Evolutionary conservation across 2,797 vertebrate species (phyloP).

Genomic region (Selene dorsalis): DNA sequence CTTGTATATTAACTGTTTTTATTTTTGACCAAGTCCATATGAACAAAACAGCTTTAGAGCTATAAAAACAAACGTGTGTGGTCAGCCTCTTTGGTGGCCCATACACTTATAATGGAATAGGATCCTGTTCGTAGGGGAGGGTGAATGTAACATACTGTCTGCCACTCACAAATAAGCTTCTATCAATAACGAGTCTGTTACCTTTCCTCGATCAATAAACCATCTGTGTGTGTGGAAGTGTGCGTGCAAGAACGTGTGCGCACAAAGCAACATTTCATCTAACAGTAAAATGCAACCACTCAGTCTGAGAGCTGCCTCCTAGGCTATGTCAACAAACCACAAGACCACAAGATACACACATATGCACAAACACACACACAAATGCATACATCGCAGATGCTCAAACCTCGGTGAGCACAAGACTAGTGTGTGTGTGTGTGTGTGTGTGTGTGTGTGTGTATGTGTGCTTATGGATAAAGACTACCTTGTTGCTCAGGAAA

Average conservation of each 20-base stretch:
- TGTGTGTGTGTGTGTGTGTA: conserved; percentile 41
- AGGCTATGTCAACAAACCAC: conserved; percentile 73
- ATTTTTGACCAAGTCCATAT: background rate
- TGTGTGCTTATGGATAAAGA: conserved; percentile 65
- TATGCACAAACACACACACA: conserved; percentile 14
- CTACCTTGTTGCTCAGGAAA: conserved; percentile 64
- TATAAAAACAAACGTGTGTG: background rate
- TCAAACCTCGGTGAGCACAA: conserved; percentile 8
- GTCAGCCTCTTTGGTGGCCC: conserved; percentile 45
- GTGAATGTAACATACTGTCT: conserved; percentile 57
- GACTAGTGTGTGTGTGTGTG: conserved; percentile 17
- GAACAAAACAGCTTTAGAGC: conserved; percentile 1
- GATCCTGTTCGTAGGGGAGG: conserved; percentile 26
- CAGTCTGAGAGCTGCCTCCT: conserved; percentile 58
- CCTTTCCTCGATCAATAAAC: conserved; percentile 56
- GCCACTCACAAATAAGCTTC: conserved; percentile 42
- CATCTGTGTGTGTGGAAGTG: conserved; percentile 30
- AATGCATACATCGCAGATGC: conserved; percentile 4
- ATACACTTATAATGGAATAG: conserved; percentile 35
- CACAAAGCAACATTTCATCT: conserved; percentile 74
- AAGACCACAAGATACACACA: conserved; percentile 60
- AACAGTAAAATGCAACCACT: conserved; percentile 68
- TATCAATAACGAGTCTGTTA: conserved; percentile 63
- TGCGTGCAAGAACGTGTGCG: conserved; percentile 15
- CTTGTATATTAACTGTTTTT: background rate